These are phyloP conservation scores for Setipinna tenuifilis DNA, from an alignment of 2,797 vertebrate species.

Conservation along the genomic window DNA sequence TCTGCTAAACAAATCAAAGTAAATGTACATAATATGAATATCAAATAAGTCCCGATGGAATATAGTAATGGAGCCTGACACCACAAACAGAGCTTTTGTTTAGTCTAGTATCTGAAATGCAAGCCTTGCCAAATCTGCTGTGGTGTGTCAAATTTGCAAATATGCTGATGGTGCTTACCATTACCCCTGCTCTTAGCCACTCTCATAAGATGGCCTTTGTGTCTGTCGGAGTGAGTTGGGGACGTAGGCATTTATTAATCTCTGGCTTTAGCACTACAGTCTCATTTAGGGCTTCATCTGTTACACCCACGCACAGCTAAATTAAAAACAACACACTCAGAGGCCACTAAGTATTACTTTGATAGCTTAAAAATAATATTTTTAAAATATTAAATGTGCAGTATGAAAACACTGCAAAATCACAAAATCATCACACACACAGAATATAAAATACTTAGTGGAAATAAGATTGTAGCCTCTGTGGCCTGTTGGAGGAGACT, in stretches of 20 bases:
- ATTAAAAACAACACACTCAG: background rate
- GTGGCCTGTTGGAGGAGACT: background rate
- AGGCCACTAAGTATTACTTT: background rate
- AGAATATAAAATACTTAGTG: background rate
- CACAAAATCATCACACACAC: background rate
- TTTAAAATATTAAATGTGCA: background rate
- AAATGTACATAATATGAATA: conserved; percentile 20
- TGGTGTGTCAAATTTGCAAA: conserved; percentile 19
- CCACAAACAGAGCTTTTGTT: conserved; percentile 12
- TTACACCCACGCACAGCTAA: background rate
- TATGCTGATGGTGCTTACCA: background rate
- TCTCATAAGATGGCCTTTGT: background rate
- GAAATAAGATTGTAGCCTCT: background rate
- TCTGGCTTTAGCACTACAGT: background rate
- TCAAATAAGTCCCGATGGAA: background rate
- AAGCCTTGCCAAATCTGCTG: background rate
- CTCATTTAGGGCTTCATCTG: background rate
- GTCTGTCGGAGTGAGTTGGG: background rate
- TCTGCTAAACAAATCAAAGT: background rate
- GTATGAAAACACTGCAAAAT: background rate
- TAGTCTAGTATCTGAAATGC: background rate
- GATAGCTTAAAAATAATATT: background rate
- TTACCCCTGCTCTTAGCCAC: background rate
- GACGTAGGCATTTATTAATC: conserved; percentile 8
- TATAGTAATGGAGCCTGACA: conserved; percentile 3